Conservation (phyloP, 2,113 vertebrate genomes). For the Myotis brandtii region DNA sequence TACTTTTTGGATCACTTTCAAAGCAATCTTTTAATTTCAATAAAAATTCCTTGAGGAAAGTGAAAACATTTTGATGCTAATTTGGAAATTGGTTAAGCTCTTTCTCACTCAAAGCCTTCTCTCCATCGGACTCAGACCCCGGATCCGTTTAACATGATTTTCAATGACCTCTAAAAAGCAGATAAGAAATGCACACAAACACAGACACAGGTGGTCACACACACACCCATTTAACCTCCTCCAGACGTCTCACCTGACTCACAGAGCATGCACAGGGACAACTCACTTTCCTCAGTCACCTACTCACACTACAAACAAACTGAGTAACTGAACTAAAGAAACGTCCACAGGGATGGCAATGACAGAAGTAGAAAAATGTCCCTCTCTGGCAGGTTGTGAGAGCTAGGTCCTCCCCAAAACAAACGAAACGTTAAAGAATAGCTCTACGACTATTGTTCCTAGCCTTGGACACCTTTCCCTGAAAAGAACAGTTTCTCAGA, state of each 20-base stretch:
- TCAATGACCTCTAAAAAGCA: neutral
- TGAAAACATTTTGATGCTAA: neutral
- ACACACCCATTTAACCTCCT: neutral
- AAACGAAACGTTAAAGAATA: neutral
- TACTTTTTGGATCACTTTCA: slow-evolving; percentile 64
- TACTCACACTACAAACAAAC: neutral
- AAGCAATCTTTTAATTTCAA: slow-evolving; percentile 61
- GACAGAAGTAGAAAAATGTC: neutral
- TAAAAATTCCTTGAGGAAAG: slow-evolving; percentile 7
- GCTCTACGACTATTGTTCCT: neutral
- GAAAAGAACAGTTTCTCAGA: slow-evolving; percentile 27
- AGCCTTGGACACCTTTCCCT: neutral
- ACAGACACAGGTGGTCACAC: neutral
- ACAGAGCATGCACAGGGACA: neutral
- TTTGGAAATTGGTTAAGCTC: slow-evolving; percentile 4
- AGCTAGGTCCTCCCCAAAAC: neutral
- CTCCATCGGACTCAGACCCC: no score
- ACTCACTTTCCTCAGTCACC: neutral
- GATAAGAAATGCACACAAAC: neutral
- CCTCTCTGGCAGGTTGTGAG: neutral
- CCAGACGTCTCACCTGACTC: neutral
- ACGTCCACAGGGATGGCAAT: neutral
- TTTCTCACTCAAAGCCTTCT: neutral
- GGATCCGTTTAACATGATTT: neutral
- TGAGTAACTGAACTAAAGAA: neutral